A percentile compares a stretch with the other conserved stretches of the same genome.
Conservation (phyloP, 64 coral and sea anemone genomes). For the Trachythela sp. region DNA sequence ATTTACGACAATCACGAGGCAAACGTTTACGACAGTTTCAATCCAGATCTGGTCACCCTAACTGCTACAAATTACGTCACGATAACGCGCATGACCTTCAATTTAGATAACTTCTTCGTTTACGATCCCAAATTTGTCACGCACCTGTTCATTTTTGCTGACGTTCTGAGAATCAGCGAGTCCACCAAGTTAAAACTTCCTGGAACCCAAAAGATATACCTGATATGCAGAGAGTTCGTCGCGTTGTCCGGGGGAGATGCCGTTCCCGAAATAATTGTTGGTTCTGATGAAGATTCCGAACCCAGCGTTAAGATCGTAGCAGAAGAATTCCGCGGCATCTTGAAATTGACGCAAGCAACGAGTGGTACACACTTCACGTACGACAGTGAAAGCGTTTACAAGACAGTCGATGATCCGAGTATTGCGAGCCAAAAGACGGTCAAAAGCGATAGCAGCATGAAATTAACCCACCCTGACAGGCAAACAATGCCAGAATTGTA, state of each 20-base stretch:
- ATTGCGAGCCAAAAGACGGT: constrained; percentile 10
- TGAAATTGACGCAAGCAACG: constrained; percentile 44
- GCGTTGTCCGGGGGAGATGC: constrained; percentile 35
- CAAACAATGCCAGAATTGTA: constrained; percentile 37
- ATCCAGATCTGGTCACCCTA: constrained; percentile 47
- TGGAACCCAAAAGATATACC: constrained; percentile 37
- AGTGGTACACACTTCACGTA: constrained; percentile 39
- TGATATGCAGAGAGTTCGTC: constrained; percentile 41
- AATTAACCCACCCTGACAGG: constrained; percentile 25
- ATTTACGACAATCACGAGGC: background rate
- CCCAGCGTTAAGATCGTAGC: constrained; percentile 46
- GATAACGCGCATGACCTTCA: constrained; percentile 46
- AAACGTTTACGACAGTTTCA: constrained; percentile 40
- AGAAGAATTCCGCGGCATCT: constrained; percentile 36
- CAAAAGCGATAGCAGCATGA: constrained; percentile 28
- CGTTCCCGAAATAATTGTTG: constrained; percentile 42
- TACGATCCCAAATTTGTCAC: constrained; percentile 42
- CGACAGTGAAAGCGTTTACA: constrained; percentile 34
- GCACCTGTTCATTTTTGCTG: constrained; percentile 50
- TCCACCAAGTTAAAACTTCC: constrained; percentile 9
- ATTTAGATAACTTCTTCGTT: constrained; percentile 32
- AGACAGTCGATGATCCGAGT: constrained; percentile 5
- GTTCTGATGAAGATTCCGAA: constrained; percentile 29
- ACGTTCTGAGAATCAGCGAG: constrained; percentile 35
- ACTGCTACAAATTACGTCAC: constrained; percentile 49